These are phyloP conservation scores for Pachyramphus minor DNA, from an alignment of 2,113 vertebrate genomes.

Conservation along the genomic window DNA sequence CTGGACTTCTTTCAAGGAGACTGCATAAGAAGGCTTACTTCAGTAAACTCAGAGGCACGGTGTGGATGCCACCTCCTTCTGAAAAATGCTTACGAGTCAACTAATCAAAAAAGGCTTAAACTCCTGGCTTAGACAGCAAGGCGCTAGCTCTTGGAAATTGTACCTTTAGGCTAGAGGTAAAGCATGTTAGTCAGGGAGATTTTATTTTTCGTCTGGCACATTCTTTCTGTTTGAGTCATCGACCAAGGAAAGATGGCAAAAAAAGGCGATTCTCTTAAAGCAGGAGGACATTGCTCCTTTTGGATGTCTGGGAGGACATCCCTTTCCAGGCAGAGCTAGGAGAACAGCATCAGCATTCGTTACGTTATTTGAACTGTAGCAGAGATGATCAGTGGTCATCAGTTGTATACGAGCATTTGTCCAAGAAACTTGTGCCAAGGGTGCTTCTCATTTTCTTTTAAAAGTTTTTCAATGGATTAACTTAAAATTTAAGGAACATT, in stretches of 20 bases:
- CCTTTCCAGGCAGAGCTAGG: neutral
- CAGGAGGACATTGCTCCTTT: neutral
- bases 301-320: neutral
- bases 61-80: neutral
- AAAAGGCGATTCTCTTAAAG: neutral
- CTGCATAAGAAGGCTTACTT: neutral
- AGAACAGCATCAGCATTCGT: neutral
- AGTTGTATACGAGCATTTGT: neutral
- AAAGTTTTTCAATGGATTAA: neutral
- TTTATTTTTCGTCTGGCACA: neutral
- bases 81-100: neutral
- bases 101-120: constrained; percentile 39
- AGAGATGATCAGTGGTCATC: neutral
- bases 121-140: constrained; percentile 25
- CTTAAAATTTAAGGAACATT: neutral
- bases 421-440: neutral
- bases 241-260: neutral
- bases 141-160: constrained; percentile 28
- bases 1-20: neutral
- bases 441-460: neutral
- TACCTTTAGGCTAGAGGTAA: constrained; percentile 50
- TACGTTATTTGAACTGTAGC: neutral
- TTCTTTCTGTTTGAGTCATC: constrained; percentile 42
- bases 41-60: neutral
- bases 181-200: constrained; percentile 36